phyloP scores from a whole-genome alignment of 2,113 vertebrate genomes.

The Xenopus tropicalis region UCB_Xtro_10.0 CM004446.2:85751001-85751500 shows the following conservation, averaged over 20 bases:
- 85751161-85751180: too few relatives aligned
- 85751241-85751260: conserved; percentile 49
- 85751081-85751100: too few relatives aligned
- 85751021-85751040: too few relatives aligned
- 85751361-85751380: conserved; percentile 79
- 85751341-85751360: conserved; percentile 83
- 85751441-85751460: conserved; percentile 11
- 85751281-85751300: conserved; percentile 45
- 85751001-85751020: too few relatives aligned
- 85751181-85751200: conserved; percentile 54
- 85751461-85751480: neutral
- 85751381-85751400: conserved; percentile 76
- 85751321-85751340: conserved; percentile 74
- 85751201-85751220: conserved; percentile 78
- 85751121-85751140: too few relatives aligned
- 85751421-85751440: conserved; percentile 26
- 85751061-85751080: too few relatives aligned
- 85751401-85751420: conserved; percentile 58
- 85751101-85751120: too few relatives aligned
- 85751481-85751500: neutral
- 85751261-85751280: conserved; percentile 45
- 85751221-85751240: conserved; percentile 70
- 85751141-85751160: too few relatives aligned
- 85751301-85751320: conserved; percentile 50
- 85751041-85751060: too few relatives aligned